These are phyloP conservation scores for Rhynchophorus ferrugineus DNA, from an alignment of 1,140 invertebrate genomes.

Conservation along the genomic window DNA sequence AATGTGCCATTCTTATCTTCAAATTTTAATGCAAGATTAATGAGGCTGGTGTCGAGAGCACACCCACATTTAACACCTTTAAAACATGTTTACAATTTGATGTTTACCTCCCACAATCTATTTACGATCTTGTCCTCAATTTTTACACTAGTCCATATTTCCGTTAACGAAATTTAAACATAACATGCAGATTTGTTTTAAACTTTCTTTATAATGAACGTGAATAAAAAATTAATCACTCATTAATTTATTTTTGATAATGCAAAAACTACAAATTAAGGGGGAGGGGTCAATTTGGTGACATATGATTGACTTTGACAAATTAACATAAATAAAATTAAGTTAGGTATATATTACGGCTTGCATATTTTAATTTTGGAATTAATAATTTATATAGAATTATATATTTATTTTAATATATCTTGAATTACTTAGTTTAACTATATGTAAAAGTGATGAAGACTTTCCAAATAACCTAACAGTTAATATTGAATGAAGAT, in stretches of 20 bases:
- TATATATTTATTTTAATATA: no score
- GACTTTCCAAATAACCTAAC: no score
- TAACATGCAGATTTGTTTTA: neutral
- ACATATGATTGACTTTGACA: neutral
- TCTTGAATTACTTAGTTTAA: no score
- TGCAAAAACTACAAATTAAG: neutral
- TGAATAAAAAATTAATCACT: conserved; percentile 4
- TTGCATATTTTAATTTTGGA: neutral
- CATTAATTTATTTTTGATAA: conserved; percentile 10
- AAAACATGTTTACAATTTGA: conserved; percentile 11
- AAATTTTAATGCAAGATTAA: conserved; percentile 4
- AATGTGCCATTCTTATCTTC: conserved; percentile 28
- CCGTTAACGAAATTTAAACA: neutral
- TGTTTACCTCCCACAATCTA: conserved; percentile 10
- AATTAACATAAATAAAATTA: conserved; percentile 11
- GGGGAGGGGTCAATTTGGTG: neutral
- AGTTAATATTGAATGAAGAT: no score
- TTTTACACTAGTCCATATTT: conserved; percentile 1
- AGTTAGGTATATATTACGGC: conserved; percentile 1
- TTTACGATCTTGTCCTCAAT: conserved; percentile 3
- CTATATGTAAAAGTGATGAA: no score
- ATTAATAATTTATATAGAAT: no score
- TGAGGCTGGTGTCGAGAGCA: neutral
- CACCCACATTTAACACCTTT: conserved; percentile 14
- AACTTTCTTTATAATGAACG: conserved; percentile 7